Conservation (phyloP, 2,888 invertebrate species). For the Chaetogeoica ovagalla region DNA sequence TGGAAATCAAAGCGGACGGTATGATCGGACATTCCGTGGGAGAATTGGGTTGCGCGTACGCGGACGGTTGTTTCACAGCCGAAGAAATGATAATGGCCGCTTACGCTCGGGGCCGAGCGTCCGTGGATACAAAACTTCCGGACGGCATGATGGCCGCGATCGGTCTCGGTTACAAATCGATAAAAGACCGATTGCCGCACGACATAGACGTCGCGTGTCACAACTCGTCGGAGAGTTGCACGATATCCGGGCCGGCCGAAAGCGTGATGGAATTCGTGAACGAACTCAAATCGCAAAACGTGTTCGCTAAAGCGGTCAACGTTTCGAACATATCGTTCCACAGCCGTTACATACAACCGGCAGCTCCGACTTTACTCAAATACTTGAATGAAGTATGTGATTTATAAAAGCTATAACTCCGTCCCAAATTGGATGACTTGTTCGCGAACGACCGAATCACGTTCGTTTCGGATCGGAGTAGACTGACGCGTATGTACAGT, state of each 20-base stretch:
- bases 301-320: constrained; percentile 57
- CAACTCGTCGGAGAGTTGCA: constrained; percentile 76
- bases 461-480: too few species aligned
- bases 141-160: constrained; percentile 65
- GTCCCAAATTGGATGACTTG: too few species aligned
- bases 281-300: constrained; percentile 60
- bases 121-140: constrained; percentile 60
- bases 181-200: constrained; percentile 57
- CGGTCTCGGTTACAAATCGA: constrained; percentile 58
- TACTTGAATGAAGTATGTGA: constrained; percentile 60
- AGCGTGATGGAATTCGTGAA: constrained; percentile 66
- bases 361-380: constrained; percentile 61
- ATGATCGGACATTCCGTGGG: constrained; percentile 74
- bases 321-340: constrained; percentile 58
- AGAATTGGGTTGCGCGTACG: constrained; percentile 69
- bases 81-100: constrained; percentile 67
- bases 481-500: too few species aligned
- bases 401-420: too few species aligned
- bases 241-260: constrained; percentile 75
- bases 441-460: too few species aligned
- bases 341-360: constrained; percentile 60
- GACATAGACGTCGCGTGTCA: constrained; percentile 80
- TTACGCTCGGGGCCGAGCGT: constrained; percentile 64
- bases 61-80: constrained; percentile 67
- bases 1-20: constrained; percentile 71